Conservation (phyloP, 2,113 vertebrate species). For the Prionailurus viverrinus region DNA sequence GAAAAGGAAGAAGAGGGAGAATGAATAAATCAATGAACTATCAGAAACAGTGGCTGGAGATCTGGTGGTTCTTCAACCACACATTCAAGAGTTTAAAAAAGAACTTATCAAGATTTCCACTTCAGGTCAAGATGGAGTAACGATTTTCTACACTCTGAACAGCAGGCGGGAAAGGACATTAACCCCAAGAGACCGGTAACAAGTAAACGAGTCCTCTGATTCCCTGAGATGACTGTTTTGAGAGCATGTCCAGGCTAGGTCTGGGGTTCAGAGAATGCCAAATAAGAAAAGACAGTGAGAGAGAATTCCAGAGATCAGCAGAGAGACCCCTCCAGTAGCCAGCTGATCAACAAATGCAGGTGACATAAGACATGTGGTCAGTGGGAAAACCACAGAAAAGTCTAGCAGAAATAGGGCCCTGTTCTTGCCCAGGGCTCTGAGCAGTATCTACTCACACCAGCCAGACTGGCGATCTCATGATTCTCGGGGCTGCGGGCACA, state of each 20-base stretch:
- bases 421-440: fast-evolving
- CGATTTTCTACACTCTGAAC: neutral
- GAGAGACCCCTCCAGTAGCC: neutral
- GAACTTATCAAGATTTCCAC: neutral
- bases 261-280: neutral
- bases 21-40: conserved; percentile 20
- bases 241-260: too few relatives aligned
- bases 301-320: neutral
- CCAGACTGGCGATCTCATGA: neutral
- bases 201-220: neutral
- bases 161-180: neutral
- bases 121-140: neutral
- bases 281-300: neutral
- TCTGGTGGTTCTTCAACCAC: neutral
- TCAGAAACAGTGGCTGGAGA: conserved; percentile 24
- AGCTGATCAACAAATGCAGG: neutral
- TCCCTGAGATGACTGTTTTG: neutral
- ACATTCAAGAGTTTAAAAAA: neutral
- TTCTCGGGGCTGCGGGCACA: neutral
- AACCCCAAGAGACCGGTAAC: neutral
- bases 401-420: fast-evolving
- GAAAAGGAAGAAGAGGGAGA: conserved; percentile 71
- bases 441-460: fast-evolving
- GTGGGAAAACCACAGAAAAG: neutral
- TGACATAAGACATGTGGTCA: neutral